Conservation (phyloP, 2,113 vertebrate species). For the Tachycineta bicolor region DNA sequence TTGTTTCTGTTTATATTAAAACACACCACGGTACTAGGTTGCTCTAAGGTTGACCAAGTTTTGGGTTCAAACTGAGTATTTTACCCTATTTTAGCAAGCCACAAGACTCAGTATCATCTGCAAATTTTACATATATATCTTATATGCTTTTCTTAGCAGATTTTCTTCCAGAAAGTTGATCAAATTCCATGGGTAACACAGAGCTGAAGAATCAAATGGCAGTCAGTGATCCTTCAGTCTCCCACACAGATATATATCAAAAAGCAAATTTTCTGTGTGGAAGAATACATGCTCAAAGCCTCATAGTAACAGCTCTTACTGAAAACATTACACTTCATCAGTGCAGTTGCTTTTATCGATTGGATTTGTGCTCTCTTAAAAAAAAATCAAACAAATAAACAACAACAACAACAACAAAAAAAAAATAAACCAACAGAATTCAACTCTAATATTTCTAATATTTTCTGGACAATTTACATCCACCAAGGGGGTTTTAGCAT, state of each 20-base stretch:
- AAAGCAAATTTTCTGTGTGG: not conserved
- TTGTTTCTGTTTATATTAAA: not conserved
- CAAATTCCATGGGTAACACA: not conserved
- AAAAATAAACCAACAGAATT: not conserved
- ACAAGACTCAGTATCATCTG: not conserved
- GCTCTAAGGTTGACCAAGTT: not conserved
- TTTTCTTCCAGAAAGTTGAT: not conserved
- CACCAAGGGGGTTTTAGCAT: not conserved
- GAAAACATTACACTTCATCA: not conserved
- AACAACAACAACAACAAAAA: not conserved
- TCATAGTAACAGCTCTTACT: not conserved
- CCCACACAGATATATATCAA: not conserved
- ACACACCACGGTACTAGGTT: not conserved
- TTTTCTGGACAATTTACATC: not conserved
- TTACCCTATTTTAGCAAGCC: not conserved
- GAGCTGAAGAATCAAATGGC: not conserved
- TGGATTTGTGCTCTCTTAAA: not conserved
- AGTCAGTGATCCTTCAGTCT: not conserved
- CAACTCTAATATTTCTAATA: not conserved
- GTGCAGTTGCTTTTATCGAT: not conserved
- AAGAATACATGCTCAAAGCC: not conserved
- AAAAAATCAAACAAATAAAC: not conserved
- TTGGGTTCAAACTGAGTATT: not conserved
- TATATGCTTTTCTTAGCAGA: not conserved
- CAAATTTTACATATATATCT: not conserved